Evolutionary conservation across 2,888 invertebrate species (phyloP), one percentile per base, ranked within the genome.

Genomic region (Scaptomyza cyrtandrae): DNA sequence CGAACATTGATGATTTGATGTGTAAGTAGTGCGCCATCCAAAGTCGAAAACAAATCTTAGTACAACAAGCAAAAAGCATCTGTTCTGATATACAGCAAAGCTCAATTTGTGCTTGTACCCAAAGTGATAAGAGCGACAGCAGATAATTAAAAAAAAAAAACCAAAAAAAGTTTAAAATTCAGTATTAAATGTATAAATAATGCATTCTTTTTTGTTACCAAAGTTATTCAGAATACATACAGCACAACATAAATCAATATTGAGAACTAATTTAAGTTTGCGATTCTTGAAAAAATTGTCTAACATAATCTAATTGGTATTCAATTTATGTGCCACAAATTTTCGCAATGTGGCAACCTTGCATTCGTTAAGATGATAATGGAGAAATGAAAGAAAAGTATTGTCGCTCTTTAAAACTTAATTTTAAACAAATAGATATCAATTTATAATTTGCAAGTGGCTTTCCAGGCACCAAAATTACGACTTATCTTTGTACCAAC

Each of bases 1-100:
- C 58, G 9, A 72, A 73, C 24, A 56, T 60, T 53, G 87, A 87
- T 70, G 84, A 89, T 46, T 58, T 89, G 31, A 87, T 87, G 87
- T 86, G 87, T 87, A 88, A 87, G 87, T 87, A 65, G 44, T 41
- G 46, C 43, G 52, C 33, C 39, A 72, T 68, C 58, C 58, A 75
- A 75, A 75, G 70, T 78, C 75, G 62, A 69, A 60, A 50, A 52
- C 37, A 33, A 35, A 27, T 33, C 35, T 37, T 19, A 11, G 19
- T 46, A 29, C 9, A 31, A 24, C 19, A 53, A 43, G 11, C 27
- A 13, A 9, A 29, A 50, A 52, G 44, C 72, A 56, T 75, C 61
- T 62, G 75, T 35, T 50, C 19, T 19, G 24, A 68, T 68, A 55
- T 54, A 55, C 37, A 52, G 41, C 44, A 75, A 78, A 67, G 69